Base-by-base conservation (phyloP, 2,888 invertebrate genomes). In the Drosophila diplacantha region DNA sequence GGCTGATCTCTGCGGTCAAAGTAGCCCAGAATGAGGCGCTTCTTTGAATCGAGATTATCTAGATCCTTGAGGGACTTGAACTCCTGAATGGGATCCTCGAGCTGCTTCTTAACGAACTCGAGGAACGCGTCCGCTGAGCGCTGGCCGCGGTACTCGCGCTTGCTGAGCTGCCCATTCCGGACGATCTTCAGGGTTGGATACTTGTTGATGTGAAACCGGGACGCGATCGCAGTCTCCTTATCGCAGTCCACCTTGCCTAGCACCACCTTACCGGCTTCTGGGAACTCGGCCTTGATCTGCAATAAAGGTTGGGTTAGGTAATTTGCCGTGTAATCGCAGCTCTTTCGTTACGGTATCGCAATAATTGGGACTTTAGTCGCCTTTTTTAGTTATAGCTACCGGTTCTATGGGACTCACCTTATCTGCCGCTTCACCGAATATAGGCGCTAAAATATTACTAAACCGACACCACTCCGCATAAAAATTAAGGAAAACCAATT, bases 381-480 rank as follows among this genome's bases (percentile, higher is more conserved):
- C 20, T 20, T 16, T 20, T 20, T 46, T 14, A 31, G 46, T 20
- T 31, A 14, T 11, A 20, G 32, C 32, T 20, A 20, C 9, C 20
- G 14, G 14, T 32, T 47, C 31, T 16, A 3, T 52, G 56, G 22
- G 46, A 37, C 47, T 81, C 69, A 98, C 92, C 89, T 94, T 95
- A 76, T 95, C 95, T 11, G 98, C 95, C 38, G 98, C 96, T 88
- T 98, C 97, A 88, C 97, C 96, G 89, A 97, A 99, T 84, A 98
- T 94, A 12, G 99, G 99, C 88, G 95, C 95, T 86, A 99, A 90
- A 90, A 97, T 92, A 88, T 96, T 98, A 90, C 99, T 99, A 90
- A 99, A 99, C 85, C 96, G 93, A 90, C 99, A 99, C 99, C 99
- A 99, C 87, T 99, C 98, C 31, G 99, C 99, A 90, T 99, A 99